Percentiles rank a stretch among this genome's conserved stretches.
These are phyloP conservation scores for Troides oblongomaculatus DNA, from an alignment of 2,888 invertebrate species.

Conservation along the genomic window DNA sequence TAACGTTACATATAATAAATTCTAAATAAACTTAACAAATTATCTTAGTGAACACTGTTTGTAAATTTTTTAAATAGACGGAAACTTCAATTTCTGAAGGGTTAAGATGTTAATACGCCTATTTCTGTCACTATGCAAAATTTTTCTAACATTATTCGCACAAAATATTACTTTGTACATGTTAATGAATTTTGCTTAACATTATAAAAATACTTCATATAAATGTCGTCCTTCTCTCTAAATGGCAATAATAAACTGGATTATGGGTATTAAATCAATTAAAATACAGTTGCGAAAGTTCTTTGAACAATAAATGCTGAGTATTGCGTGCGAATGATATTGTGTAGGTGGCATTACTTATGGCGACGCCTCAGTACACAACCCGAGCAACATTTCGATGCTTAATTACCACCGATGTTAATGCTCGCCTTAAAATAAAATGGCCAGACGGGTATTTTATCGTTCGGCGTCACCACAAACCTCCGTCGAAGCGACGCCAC, in stretches of 20 bases:
- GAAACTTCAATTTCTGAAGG: no score
- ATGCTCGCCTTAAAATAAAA: slow-evolving; percentile 63
- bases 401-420: slow-evolving; percentile 68
- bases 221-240: no score
- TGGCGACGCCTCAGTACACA: slow-evolving; percentile 54
- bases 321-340: slow-evolving; percentile 37
- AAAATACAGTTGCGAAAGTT: neutral
- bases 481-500: slow-evolving; percentile 37
- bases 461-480: slow-evolving; percentile 40
- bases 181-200: no score
- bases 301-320: slow-evolving; percentile 8
- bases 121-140: no score
- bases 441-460: slow-evolving; percentile 59
- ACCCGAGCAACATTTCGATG: slow-evolving; percentile 63
- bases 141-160: no score
- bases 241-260: neutral
- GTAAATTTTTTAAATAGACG: no score
- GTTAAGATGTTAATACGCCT: no score
- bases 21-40: no score
- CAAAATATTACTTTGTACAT: no score
- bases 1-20: no score
- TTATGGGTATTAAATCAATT: neutral
- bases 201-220: no score
- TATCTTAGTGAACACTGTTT: no score
- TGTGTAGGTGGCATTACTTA: slow-evolving; percentile 56